phyloP scores from a whole-genome alignment of 2,113 vertebrate species.

The Mustela nigripes region DNA sequence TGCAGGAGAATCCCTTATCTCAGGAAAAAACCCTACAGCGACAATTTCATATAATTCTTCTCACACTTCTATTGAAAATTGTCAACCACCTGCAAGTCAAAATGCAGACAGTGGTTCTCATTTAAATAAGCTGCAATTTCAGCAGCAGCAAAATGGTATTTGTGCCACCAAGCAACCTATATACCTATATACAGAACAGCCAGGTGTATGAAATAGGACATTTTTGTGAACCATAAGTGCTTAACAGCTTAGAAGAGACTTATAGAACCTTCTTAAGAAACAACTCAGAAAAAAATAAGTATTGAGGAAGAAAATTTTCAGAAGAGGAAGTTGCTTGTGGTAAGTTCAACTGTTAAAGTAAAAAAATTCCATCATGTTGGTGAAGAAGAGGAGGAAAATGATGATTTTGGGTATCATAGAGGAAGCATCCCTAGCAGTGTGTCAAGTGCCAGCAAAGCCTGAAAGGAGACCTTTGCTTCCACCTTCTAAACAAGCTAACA shows the following conservation, averaged over 20 bases:
- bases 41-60: slow-evolving; percentile 87
- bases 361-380: slow-evolving; percentile 90
- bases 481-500: slow-evolving; percentile 97
- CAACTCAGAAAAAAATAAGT: slow-evolving; percentile 85
- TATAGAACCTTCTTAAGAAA: slow-evolving; percentile 88
- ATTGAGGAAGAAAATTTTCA: slow-evolving; percentile 92
- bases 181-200: slow-evolving; percentile 81
- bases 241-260: slow-evolving; percentile 88
- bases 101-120: slow-evolving; percentile 80
- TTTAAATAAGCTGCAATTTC: slow-evolving; percentile 83
- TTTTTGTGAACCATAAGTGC: slow-evolving; percentile 83
- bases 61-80: slow-evolving; percentile 90
- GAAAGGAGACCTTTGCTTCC: slow-evolving; percentile 97
- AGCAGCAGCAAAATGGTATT: slow-evolving; percentile 80
- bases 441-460: slow-evolving; percentile 95
- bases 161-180: slow-evolving; percentile 78
- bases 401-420: slow-evolving; percentile 86
- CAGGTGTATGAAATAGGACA: slow-evolving; percentile 85
- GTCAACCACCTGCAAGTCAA: slow-evolving; percentile 90
- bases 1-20: slow-evolving; percentile 88
- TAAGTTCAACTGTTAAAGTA: slow-evolving; percentile 96
- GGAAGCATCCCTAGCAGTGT: slow-evolving; percentile 95
- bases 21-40: slow-evolving; percentile 81
- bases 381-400: slow-evolving; percentile 91
- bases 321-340: slow-evolving; percentile 94